Evolutionary conservation across 2,797 vertebrate species (phyloP), one percentile per base, ranked within the genome.

Genomic region (Sebastolobus altivelis): DNA sequence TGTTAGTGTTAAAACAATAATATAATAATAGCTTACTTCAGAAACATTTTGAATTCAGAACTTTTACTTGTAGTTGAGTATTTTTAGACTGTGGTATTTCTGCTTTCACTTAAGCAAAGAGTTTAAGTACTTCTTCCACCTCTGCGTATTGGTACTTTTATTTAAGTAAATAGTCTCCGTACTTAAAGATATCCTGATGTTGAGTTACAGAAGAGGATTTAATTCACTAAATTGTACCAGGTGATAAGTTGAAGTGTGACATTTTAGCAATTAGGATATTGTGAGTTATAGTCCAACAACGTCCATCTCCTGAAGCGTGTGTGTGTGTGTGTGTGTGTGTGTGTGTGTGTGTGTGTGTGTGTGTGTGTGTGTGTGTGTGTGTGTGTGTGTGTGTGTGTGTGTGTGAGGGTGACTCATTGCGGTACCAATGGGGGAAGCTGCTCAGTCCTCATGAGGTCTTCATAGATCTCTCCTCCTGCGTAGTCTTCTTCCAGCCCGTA

Each of bases 371-470:
- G 55, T 65, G 8, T 75, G 52, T 67, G 27, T 60, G 8, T 80
- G n/a, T 66, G 62, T 65, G 54, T 52, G 31, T 80, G 59, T 77
- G 52, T 69, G 33, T 46, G 46, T 59, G 58, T 10, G 29, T 6
- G 54, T 20, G 29, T 18, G 29, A 31, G 16, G 3, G 29, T 80
- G 82, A 76, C 38, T 85, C 59, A 73, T 72, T 73, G 46, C 33
- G 58, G 72, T 96, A 98, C 97, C 71, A 93, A 87, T 14, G 95
- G 94, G 31, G 95, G 95, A 0, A 89, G 90, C 73, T 93, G 96
- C 88, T 97, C 97, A 0, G 95, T 96, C 89, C 97, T 98, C 97
- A 99, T 98, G 8, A 99, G 87, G 90, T 98, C 97, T 92, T 98
- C 97, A 31, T 99, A 99, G 71, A 99, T 97, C 82, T 98, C 97